phyloP scores from a whole-genome alignment of 2,797 vertebrate species.

The Mormyrops boulengeri region DNA sequence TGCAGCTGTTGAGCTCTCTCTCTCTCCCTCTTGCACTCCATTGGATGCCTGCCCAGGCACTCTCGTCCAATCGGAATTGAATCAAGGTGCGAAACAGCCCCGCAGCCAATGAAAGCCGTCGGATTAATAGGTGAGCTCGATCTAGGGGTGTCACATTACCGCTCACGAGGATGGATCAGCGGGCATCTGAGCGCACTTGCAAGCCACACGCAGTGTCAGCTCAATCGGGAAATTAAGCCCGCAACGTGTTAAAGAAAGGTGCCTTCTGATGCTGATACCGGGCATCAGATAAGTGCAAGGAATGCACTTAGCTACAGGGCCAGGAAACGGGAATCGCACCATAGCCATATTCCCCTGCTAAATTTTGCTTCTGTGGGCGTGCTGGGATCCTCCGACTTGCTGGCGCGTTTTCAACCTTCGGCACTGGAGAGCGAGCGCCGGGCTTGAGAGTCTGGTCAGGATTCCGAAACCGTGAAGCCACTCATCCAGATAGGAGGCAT shows the following conservation, averaged over 20 bases:
- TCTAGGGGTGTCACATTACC: slow-evolving; percentile 6
- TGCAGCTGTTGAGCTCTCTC: not conserved
- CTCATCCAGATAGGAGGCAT: not conserved
- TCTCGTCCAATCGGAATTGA: slow-evolving; percentile 15
- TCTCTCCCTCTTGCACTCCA: not conserved
- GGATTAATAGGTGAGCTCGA: not conserved
- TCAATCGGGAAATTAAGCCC: not conserved
- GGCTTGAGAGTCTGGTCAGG: not conserved
- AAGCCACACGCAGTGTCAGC: not conserved
- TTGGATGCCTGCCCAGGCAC: not conserved
- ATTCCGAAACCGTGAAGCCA: not conserved
- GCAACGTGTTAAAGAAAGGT: not conserved
- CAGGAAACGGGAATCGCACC: not conserved
- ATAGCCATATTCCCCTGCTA: too few relatives aligned
- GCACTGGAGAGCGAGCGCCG: not conserved
- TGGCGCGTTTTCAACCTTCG: not conserved
- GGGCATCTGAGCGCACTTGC: not conserved
- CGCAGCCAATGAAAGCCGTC: not conserved
- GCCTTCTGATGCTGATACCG: not conserved
- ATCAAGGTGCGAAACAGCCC: slow-evolving; percentile 3
- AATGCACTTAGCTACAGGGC: slow-evolving; percentile 1
- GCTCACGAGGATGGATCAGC: slow-evolving; percentile 3
- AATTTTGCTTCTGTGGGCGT: not conserved
- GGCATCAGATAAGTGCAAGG: not conserved
- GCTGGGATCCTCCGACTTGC: not conserved